phyloP scores from a whole-genome alignment of 2,797 vertebrate genomes.

The Calcarius lapponicus region DNA sequence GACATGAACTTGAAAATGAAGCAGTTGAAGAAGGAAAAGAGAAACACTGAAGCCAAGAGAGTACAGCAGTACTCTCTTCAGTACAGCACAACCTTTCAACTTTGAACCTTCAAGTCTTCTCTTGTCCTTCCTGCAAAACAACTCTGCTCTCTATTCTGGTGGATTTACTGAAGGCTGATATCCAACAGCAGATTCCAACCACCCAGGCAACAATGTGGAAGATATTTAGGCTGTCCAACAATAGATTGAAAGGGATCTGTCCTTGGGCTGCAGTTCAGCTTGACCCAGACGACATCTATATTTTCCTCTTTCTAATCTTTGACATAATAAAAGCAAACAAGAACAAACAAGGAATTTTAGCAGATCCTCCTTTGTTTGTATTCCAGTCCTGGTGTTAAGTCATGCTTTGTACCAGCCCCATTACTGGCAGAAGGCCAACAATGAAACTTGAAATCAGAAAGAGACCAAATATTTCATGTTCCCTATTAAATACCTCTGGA shows the following conservation, averaged over 20 bases:
- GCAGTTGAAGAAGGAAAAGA: neutral
- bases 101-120: neutral
- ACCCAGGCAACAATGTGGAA: neutral
- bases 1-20: neutral
- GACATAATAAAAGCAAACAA: constrained; percentile 53
- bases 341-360: constrained; percentile 33
- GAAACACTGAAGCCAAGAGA: neutral
- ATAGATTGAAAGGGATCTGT: neutral
- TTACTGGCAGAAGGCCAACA: neutral
- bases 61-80: neutral
- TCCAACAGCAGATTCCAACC: neutral
- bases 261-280: constrained; percentile 20
- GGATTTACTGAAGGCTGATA: neutral
- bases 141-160: neutral
- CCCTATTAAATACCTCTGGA: neutral
- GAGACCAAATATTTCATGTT: neutral
- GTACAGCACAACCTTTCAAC: neutral
- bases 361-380: constrained; percentile 39
- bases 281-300: constrained; percentile 21
- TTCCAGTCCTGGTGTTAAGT: neutral
- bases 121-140: neutral
- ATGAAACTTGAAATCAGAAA: constrained; percentile 15
- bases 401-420: neutral
- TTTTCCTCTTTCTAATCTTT: constrained; percentile 39
- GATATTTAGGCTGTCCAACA: constrained; percentile 7